Conservation (phyloP, 2,888 invertebrate genomes). For the Glyphotaelius pellucidus region DNA sequence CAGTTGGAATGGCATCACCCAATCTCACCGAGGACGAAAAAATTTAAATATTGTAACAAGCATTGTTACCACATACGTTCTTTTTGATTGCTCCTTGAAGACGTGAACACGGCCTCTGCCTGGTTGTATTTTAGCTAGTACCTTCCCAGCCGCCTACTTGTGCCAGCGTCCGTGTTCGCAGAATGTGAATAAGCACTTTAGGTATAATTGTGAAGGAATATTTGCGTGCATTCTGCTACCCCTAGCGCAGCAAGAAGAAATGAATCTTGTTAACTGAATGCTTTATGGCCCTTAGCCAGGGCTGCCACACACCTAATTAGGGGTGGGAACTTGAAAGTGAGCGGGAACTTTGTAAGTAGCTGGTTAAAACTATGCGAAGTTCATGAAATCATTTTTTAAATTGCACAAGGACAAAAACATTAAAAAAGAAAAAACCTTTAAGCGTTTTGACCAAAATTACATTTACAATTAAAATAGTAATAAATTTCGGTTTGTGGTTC, state of each 20-base stretch:
- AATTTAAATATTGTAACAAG: too few relatives aligned
- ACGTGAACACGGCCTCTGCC: too few relatives aligned
- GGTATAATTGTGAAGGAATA: conserved; percentile 63
- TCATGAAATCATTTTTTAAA: background rate
- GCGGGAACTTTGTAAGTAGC: background rate
- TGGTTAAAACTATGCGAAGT: background rate
- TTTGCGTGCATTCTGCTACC: conserved; percentile 54
- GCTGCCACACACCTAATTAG: conserved; percentile 21
- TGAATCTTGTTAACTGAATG: conserved; percentile 64
- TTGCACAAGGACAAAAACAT: background rate
- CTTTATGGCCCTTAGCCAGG: conserved; percentile 50
- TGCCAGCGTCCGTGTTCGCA: conserved; percentile 48
- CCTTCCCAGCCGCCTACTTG: conserved; percentile 7
- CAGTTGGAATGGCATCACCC: too few relatives aligned
- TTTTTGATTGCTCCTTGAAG: too few relatives aligned
- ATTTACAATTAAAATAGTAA: too few relatives aligned
- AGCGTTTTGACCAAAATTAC: background rate
- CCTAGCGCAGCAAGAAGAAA: conserved; percentile 55
- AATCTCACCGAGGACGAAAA: too few relatives aligned
- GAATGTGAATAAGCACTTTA: conserved; percentile 64
- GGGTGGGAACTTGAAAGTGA: background rate
- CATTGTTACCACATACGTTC: too few relatives aligned
- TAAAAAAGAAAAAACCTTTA: background rate
- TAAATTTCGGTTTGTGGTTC: too few relatives aligned
- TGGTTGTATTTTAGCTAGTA: too few relatives aligned